Conservation (phyloP, 2,888 invertebrate species). For the Dorcus parallelipipedus region DNA sequence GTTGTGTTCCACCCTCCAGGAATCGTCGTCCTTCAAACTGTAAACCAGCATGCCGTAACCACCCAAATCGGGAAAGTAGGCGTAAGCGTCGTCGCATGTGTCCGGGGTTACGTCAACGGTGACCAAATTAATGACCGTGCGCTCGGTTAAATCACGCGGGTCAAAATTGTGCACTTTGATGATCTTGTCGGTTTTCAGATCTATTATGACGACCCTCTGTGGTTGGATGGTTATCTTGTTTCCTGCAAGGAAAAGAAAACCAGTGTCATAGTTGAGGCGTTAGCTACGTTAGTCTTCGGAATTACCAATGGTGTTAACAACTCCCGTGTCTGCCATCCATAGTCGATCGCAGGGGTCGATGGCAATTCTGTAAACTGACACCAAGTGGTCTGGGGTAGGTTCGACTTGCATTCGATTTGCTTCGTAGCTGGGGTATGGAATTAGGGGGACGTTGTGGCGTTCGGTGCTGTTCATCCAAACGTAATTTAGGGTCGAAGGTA, state of each 20-base stretch:
- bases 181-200: slow-evolving; percentile 61
- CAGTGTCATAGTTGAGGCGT: no score
- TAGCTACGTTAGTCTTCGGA: no score
- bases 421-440: slow-evolving; percentile 56
- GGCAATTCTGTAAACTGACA: slow-evolving; percentile 69
- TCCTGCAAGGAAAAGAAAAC: no score
- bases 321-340: slow-evolving; percentile 78
- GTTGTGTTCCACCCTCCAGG: slow-evolving; percentile 70
- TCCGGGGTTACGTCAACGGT: slow-evolving; percentile 60
- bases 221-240: slow-evolving; percentile 48
- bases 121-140: slow-evolving; percentile 62
- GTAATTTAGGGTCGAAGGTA: slow-evolving; percentile 52
- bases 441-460: slow-evolving; percentile 53
- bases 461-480: slow-evolving; percentile 38
- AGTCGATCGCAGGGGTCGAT: slow-evolving; percentile 70
- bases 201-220: slow-evolving; percentile 64
- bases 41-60: slow-evolving; percentile 60
- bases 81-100: slow-evolving; percentile 63
- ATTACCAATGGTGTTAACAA: slow-evolving; percentile 50
- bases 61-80: slow-evolving; percentile 67
- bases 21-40: slow-evolving; percentile 57
- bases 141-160: slow-evolving; percentile 46
- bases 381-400: slow-evolving; percentile 41
- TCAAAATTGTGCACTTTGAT: slow-evolving; percentile 58
- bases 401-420: slow-evolving; percentile 56